These are phyloP conservation scores for Brachyhypopomus occidentalis DNA, from an alignment of 2,113 vertebrate genomes.

Conservation along the genomic window DNA sequence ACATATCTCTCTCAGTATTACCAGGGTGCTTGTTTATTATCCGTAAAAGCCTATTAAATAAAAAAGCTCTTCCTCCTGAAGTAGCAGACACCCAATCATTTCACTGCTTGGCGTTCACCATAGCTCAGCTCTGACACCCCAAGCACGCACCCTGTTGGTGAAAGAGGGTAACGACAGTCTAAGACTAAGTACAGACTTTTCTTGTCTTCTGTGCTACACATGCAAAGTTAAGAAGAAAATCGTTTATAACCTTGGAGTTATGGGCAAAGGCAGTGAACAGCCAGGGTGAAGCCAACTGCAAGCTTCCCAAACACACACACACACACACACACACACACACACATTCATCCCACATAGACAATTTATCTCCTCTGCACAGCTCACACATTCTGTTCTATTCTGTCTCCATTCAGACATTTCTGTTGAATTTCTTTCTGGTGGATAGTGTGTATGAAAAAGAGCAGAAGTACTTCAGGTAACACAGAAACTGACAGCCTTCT, in stretches of 20 bases:
- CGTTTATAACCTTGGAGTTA: no score
- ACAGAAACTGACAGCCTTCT: neutral
- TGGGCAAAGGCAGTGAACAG: no score
- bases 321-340: neutral
- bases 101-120: neutral
- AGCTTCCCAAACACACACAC: neutral
- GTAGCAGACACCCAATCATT: neutral
- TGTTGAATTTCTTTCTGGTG: neutral
- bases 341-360: conserved; percentile 6
- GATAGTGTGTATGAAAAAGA: conserved; percentile 7
- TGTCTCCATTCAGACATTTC: neutral
- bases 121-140: neutral
- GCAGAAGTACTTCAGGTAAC: neutral
- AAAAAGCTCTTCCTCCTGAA: conserved; percentile 30
- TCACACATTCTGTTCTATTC: neutral
- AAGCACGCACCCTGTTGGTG: conserved; percentile 41
- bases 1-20: conserved; percentile 36
- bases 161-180: neutral
- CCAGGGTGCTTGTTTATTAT: conserved; percentile 38
- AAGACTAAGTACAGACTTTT: neutral
- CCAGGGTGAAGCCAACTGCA: no score
- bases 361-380: neutral
- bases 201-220: no score
- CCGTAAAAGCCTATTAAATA: conserved; percentile 53
- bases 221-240: no score